Conservation (phyloP, 2,888 invertebrate species). For the Epinotia ramella region DNA sequence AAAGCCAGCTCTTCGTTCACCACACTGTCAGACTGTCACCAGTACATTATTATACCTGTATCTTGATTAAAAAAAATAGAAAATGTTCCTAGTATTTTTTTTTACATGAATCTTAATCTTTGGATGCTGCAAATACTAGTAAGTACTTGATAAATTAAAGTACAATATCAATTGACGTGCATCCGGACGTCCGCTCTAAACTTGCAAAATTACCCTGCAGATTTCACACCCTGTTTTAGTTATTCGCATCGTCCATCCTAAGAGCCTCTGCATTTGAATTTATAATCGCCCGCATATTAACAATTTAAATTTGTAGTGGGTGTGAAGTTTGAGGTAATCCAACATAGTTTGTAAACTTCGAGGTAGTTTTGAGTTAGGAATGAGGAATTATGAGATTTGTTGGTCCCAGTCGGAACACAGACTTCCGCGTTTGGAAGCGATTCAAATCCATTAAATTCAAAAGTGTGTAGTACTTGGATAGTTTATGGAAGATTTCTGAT, state of each 20-base stretch:
- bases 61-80: no score
- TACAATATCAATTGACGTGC: no score
- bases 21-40: no score
- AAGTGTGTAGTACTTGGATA: background rate
- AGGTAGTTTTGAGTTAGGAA: constrained; percentile 23
- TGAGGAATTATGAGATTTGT: constrained; percentile 20
- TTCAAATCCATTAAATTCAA: background rate
- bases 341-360: constrained; percentile 44
- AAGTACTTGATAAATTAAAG: no score
- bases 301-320: constrained; percentile 48
- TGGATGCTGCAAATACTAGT: no score
- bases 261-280: constrained; percentile 34
- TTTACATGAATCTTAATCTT: no score
- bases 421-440: no score
- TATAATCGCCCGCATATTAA: constrained; percentile 47
- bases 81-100: no score
- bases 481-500: background rate
- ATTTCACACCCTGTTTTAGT: background rate
- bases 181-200: background rate
- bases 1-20: no score
- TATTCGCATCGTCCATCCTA: background rate
- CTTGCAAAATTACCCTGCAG: background rate
- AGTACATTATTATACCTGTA: no score
- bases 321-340: constrained; percentile 32
- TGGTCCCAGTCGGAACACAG: background rate